Conservation (phyloP, 2,888 invertebrate genomes). For the Auanema freiburgensis region DNA sequence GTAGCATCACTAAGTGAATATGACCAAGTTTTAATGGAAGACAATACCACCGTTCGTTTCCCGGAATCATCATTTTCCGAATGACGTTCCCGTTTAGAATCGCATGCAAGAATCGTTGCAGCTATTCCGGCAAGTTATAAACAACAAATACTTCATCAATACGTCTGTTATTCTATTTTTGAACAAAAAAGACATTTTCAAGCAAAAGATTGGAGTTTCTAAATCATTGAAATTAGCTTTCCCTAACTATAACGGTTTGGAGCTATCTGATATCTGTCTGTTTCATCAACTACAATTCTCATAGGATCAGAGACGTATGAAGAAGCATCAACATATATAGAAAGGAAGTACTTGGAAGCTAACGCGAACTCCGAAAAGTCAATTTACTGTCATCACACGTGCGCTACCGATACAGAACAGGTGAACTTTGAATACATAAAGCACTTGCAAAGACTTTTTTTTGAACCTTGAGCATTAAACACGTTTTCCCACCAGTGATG, state of each 20-base stretch:
- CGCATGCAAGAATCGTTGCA: constrained; percentile 99
- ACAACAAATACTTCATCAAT: constrained; percentile 95
- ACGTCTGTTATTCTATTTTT: constrained; percentile 88
- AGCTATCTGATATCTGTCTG: not conserved
- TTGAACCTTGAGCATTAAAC: too few relatives aligned
- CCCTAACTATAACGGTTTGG: constrained; percentile 46
- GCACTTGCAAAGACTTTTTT: too few relatives aligned
- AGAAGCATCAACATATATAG: constrained; percentile 44
- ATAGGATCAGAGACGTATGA: constrained; percentile 49
- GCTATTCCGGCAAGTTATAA: constrained; percentile 98
- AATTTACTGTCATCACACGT: constrained; percentile 57
- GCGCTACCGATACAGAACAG: constrained; percentile 52
- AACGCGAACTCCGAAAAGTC: constrained; percentile 57
- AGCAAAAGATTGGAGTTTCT: constrained; percentile 51
- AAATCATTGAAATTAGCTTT: constrained; percentile 49
- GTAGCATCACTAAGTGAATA: constrained; percentile 99
- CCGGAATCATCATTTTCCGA: not conserved
- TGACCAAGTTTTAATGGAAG: constrained; percentile 98
- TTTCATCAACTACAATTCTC: not conserved
- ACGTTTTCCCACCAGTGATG: too few relatives aligned
- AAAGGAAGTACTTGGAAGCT: constrained; percentile 47
- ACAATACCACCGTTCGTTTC: constrained; percentile 89
- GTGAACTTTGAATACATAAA: constrained; percentile 7
- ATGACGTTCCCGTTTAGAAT: constrained; percentile 74
- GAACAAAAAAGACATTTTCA: constrained; percentile 61